Base-by-base conservation (phyloP, 2,888 invertebrate species). In the Spatulosminthurus flaviceps region DNA sequence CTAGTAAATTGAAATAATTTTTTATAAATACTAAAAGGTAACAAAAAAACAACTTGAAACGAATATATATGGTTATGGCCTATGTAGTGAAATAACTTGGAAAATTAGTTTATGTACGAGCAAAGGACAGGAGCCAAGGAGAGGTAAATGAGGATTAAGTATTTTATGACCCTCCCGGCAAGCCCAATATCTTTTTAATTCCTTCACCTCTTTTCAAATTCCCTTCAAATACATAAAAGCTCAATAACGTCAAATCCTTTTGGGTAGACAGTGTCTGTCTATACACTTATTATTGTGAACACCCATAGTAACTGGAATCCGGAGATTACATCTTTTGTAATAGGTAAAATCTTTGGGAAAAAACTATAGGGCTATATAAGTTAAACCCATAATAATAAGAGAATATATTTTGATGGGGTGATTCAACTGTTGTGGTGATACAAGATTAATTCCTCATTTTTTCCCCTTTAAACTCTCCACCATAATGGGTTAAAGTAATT, bases 141-240 rank as follows among this genome's bases (percentile, higher is more conserved):
- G 7, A 41, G 41, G 7, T 13, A 41, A 1, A 51, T 16, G 51
- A 51, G 51, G n/a, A 51, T n/a, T n/a, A 51, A 51, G 5, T 51
- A 51, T 51, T 51, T 51, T 51, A 51, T 51, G 51, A 51, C 51
- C 51, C 51, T 51, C 51, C 51, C 51, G 51, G 16, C 51, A 2
- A 51, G 51, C 51, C 51, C 51, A 51, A 51, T n/a, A n/a, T n/a
- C 19, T 51, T 16, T 51, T 19, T 2, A 51, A 19, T 19, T n/a
- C 51, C 51, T 11, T 19, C 16, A 51, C n/a, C 51, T 19, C 51
- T 51, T 9, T 2, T 5, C 5, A 51, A 51, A 51, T 2, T 51
- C 5, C 51, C n/a, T 19, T 11, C 16, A 51, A 51, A 51, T 16
- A 51, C 41, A 41, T 9, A 34, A 34, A 34, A 34, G 34, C 34